These are phyloP conservation scores for Pantherophis alleghaniensis DNA, from an alignment of 2,797 vertebrate species.

Conservation along the genomic window DNA sequence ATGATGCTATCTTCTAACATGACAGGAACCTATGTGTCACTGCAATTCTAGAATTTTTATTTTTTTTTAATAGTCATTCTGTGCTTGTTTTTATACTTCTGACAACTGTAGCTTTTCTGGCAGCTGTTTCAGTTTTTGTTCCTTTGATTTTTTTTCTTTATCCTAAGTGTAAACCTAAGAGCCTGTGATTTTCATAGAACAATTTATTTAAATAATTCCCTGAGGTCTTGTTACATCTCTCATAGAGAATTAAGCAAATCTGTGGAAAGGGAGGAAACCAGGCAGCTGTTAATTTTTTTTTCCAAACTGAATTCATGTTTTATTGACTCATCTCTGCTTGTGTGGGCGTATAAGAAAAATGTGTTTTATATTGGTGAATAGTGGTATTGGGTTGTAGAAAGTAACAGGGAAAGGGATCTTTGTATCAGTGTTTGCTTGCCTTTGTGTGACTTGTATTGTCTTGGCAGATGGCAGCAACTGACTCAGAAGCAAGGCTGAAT, in stretches of 20 bases:
- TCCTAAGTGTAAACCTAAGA: neutral
- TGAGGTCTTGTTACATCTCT: neutral
- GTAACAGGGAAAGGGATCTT: neutral
- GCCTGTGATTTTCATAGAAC: neutral
- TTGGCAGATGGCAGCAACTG: neutral
- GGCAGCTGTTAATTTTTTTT: neutral
- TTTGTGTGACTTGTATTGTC: neutral
- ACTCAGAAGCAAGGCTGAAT: neutral
- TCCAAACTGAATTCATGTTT: neutral
- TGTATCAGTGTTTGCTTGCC: neutral
- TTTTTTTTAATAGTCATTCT: neutral
- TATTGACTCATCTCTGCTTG: neutral
- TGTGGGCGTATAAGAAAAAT: neutral
- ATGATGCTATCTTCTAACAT: neutral
- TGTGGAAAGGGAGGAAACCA: neutral
- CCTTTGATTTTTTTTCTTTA: neutral
- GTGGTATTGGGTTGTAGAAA: neutral
- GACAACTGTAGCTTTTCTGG: neutral
- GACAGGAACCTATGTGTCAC: neutral
- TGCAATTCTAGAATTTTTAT: neutral
- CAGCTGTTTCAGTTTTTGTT: neutral
- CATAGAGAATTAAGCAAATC: neutral
- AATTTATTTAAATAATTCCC: neutral
- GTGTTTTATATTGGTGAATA: neutral
- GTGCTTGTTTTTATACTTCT: neutral